Percentiles rank a stretch among this genome's conserved stretches.
These are phyloP conservation scores for Axis porcinus DNA, from an alignment of 2,113 vertebrate genomes.

Conservation along the genomic window DNA sequence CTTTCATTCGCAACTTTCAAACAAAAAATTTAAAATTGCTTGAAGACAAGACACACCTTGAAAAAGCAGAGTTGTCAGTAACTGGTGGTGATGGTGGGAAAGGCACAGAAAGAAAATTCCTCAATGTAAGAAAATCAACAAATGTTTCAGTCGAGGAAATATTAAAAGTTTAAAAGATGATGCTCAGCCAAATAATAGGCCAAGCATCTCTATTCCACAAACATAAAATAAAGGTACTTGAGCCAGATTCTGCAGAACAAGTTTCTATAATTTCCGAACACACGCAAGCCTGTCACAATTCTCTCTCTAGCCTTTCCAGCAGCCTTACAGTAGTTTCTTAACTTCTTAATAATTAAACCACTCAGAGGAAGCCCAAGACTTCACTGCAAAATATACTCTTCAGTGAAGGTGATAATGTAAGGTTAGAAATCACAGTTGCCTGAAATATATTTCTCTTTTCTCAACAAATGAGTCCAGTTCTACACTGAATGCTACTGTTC, in stretches of 20 bases:
- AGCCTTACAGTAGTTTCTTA: background rate
- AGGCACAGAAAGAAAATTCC: background rate
- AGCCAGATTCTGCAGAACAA: background rate
- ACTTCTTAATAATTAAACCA: conserved; percentile 15
- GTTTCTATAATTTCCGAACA: background rate
- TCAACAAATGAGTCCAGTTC: background rate
- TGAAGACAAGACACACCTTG: background rate
- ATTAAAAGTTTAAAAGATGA: background rate
- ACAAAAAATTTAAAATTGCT: background rate
- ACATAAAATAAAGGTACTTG: background rate
- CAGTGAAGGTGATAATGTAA: background rate
- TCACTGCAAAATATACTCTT: conserved; percentile 12
- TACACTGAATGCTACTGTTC: background rate
- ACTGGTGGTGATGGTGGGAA: background rate
- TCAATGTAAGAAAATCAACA: background rate
- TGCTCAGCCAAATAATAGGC: background rate
- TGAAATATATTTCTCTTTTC: background rate
- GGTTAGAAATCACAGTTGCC: background rate
- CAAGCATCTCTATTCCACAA: background rate
- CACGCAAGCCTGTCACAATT: background rate
- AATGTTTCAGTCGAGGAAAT: background rate
- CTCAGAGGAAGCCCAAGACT: background rate
- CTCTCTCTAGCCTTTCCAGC: background rate
- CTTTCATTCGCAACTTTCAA: background rate
- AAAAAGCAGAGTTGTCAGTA: background rate